Percentiles rank a stretch among this genome's conserved stretches.
These are phyloP conservation scores for Nomada lathburiana DNA, from an alignment of 2,888 invertebrate genomes.

Conservation along the genomic window DNA sequence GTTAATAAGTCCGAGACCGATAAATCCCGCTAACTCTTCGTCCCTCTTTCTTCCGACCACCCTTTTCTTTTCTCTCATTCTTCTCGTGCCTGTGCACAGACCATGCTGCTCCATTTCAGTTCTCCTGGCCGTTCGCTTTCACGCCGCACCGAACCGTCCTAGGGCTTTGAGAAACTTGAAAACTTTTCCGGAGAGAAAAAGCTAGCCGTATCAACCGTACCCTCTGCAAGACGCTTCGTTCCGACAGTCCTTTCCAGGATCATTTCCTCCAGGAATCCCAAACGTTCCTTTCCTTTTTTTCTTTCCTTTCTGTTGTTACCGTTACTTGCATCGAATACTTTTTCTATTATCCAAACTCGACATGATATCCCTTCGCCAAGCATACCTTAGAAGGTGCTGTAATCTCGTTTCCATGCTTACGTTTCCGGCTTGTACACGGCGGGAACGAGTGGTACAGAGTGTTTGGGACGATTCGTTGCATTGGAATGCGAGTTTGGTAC, in stretches of 20 bases:
- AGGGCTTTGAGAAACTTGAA: conserved; percentile 72
- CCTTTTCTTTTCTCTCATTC: conserved; percentile 54
- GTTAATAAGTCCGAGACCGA: conserved; percentile 82
- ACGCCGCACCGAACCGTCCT: conserved; percentile 59
- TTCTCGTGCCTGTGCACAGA: conserved; percentile 38
- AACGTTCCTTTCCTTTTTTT: conserved; percentile 31
- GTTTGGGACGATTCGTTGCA: neutral
- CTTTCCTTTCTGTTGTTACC: conserved; percentile 41
- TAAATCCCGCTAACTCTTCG: conserved; percentile 79
- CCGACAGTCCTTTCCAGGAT: conserved; percentile 62
- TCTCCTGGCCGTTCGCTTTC: conserved; percentile 51
- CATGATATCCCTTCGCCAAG: neutral
- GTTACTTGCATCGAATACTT: conserved; percentile 69
- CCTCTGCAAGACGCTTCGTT: conserved; percentile 60
- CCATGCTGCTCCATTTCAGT: conserved; percentile 63
- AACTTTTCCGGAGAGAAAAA: conserved; percentile 70
- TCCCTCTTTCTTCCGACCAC: conserved; percentile 31
- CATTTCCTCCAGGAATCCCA: conserved; percentile 66
- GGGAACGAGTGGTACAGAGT: neutral
- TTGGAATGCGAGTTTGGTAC: too few relatives aligned
- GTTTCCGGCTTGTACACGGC: neutral
- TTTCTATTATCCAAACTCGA: conserved; percentile 59
- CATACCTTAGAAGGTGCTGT: neutral
- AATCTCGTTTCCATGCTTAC: neutral
- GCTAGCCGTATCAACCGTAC: conserved; percentile 61